These are phyloP conservation scores for Peucedramus taeniatus DNA, from an alignment of 2,113 vertebrate genomes.

Conservation along the genomic window DNA sequence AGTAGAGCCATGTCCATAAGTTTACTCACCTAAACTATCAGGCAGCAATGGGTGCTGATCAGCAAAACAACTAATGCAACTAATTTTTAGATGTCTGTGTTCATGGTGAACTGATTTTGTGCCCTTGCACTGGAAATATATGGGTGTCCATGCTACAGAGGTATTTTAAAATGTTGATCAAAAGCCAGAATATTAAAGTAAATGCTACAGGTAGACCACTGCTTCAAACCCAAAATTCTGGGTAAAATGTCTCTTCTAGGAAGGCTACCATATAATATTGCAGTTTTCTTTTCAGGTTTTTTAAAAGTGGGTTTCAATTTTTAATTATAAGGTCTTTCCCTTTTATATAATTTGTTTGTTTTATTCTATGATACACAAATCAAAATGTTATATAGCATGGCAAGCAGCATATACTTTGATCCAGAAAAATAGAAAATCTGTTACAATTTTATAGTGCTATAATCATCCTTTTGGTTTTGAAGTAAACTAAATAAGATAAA, in stretches of 20 bases:
- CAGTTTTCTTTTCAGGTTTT: background rate
- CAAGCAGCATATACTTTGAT: background rate
- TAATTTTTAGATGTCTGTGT: background rate
- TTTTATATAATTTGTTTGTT: background rate
- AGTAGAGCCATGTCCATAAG: background rate
- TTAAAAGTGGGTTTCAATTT: background rate
- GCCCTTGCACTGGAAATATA: background rate
- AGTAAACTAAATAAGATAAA: constrained; percentile 12
- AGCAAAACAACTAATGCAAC: background rate
- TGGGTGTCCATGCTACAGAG: background rate
- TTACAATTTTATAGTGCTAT: background rate
- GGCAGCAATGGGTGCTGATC: background rate
- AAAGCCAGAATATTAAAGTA: background rate
- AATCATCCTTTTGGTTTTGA: constrained; percentile 1
- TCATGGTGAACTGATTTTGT: background rate
- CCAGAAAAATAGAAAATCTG: background rate
- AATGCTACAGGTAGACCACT: background rate
- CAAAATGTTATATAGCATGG: background rate
- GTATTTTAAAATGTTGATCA: background rate
- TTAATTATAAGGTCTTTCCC: background rate
- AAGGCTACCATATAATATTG: background rate
- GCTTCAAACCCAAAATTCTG: background rate
- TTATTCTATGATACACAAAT: background rate
- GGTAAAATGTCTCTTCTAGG: background rate
- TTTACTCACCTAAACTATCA: background rate